Conservation (phyloP, 2,797 vertebrate genomes). For the Myotis pilosus region DNA sequence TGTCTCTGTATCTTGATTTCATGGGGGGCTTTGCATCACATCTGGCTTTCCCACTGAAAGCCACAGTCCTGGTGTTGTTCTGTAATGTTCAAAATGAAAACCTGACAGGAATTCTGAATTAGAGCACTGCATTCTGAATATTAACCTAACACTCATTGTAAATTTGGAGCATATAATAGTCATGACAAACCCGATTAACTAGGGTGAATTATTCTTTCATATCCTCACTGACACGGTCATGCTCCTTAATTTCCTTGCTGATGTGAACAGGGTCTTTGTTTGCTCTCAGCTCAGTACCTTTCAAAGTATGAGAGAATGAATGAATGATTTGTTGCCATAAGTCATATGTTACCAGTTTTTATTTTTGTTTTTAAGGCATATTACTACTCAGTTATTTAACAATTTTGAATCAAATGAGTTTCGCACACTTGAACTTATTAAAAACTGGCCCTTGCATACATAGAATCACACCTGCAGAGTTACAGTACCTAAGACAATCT, state of each 20-base stretch:
- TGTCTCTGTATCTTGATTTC: conserved; percentile 42
- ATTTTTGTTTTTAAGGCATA: conserved; percentile 12
- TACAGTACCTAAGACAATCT: not conserved
- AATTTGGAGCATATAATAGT: conserved; percentile 45
- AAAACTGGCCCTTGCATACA: not conserved
- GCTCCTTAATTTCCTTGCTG: conserved; percentile 41
- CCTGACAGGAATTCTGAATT: conserved; percentile 52
- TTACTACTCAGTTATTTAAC: not conserved
- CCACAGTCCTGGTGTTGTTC: conserved; percentile 29
- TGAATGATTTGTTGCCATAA: not conserved
- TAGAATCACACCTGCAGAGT: not conserved
- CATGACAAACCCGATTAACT: conserved; percentile 39
- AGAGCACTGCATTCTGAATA: conserved; percentile 42
- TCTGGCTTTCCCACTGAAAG: conserved; percentile 43
- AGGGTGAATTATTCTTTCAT: conserved; percentile 58
- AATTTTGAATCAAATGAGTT: not conserved
- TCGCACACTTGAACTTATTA: not conserved
- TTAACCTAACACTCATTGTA: conserved; percentile 52
- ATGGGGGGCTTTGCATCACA: conserved; percentile 26
- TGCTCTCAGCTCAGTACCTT: not conserved
- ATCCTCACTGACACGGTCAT: conserved; percentile 25
- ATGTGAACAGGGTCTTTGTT: conserved; percentile 42
- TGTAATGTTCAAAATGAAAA: conserved; percentile 50
- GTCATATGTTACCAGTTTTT: not conserved
- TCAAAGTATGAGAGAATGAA: not conserved